Evolutionary conservation across 1,140 invertebrate species (phyloP).

Genomic region (Calycopis cecrops): DNA sequence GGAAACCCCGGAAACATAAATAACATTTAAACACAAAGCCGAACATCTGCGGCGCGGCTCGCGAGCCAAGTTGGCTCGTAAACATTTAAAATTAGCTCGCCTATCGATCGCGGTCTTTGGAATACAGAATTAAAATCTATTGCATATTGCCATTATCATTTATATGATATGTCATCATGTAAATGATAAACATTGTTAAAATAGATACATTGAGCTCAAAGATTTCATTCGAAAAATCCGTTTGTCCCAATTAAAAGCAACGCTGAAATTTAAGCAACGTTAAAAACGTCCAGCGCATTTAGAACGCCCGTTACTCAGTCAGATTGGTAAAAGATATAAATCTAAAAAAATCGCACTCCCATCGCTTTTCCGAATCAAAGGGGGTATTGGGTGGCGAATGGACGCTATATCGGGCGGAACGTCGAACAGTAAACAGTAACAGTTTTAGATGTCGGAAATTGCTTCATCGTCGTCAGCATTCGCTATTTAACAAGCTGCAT

Average conservation of each 20-base stretch:
- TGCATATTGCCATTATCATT: neutral
- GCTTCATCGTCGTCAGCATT: slow-evolving; percentile 30
- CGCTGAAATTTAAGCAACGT: too few relatives aligned
- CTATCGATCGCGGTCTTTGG: neutral
- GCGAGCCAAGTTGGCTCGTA: slow-evolving; percentile 8
- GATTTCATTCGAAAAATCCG: too few relatives aligned
- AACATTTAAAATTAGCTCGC: slow-evolving; percentile 11
- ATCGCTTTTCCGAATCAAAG: slow-evolving; percentile 20
- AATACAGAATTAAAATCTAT: neutral
- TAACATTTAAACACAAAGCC: neutral
- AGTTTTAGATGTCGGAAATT: slow-evolving; percentile 36
- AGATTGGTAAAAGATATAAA: slow-evolving; percentile 6
- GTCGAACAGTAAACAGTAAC: slow-evolving; percentile 32
- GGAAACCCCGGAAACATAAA: slow-evolving; percentile 2
- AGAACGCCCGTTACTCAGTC: neutral
- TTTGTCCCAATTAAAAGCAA: too few relatives aligned
- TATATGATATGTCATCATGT: neutral
- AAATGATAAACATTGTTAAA: too few relatives aligned
- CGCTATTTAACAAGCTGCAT: slow-evolving; percentile 30
- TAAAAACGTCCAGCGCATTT: too few relatives aligned
- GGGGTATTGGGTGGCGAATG: slow-evolving; percentile 12
- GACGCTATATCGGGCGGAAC: slow-evolving; percentile 19
- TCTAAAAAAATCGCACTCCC: neutral
- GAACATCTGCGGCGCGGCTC: neutral
- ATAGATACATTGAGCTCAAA: too few relatives aligned